Conservation (phyloP, 2,113 vertebrate species). For the Stigmatopora nigra region DNA sequence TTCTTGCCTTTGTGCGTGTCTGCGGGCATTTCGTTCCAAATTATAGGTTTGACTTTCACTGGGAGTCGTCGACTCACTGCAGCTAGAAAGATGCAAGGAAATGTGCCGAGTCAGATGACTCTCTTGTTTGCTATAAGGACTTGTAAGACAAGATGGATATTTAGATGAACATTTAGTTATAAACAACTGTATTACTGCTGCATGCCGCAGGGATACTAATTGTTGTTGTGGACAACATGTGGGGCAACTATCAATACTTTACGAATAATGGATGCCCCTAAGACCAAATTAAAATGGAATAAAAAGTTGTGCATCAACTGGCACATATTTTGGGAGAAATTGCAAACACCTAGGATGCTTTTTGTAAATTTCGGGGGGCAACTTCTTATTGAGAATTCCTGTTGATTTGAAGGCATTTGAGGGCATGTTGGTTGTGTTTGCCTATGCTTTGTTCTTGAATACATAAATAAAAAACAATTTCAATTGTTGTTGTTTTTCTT, state of each 20-base stretch:
- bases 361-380: too few species aligned
- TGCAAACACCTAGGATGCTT: too few species aligned
- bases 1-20: slow-evolving; percentile 27
- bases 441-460: too few species aligned
- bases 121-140: slow-evolving; percentile 3
- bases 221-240: background rate
- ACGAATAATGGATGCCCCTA: too few species aligned
- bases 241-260: background rate
- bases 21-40: slow-evolving; percentile 37
- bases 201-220: background rate
- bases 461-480: too few species aligned
- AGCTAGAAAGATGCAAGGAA: slow-evolving; percentile 25
- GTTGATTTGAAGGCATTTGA: too few species aligned
- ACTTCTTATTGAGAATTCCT: too few species aligned
- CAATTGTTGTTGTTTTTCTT: too few species aligned
- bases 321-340: too few species aligned
- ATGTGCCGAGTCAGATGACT: slow-evolving; percentile 9
- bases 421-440: too few species aligned
- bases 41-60: slow-evolving; percentile 52
- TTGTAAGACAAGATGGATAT: slow-evolving; percentile 1
- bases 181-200: background rate
- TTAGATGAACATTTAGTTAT: background rate
- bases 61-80: slow-evolving; percentile 29
- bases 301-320: background rate
- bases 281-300: background rate